These are phyloP conservation scores for Dissostichus mawsoni DNA, from an alignment of 2,113 vertebrate species.

Conservation along the genomic window DNA sequence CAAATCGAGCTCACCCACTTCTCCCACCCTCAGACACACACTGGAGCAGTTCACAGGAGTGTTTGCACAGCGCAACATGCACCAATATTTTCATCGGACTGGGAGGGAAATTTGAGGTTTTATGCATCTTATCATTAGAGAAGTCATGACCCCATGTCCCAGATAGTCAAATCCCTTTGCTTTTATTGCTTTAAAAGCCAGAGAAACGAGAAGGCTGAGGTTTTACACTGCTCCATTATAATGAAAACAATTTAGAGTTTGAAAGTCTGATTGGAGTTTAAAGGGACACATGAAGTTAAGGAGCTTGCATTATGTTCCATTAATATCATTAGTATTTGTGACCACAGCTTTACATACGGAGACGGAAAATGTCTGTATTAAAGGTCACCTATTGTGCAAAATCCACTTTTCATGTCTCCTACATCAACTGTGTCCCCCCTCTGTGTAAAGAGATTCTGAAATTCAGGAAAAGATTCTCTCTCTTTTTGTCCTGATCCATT, in stretches of 20 bases:
- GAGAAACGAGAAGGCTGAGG: slow-evolving; percentile 35
- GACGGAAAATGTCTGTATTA: no score
- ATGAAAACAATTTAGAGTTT: neutral
- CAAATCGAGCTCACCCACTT: slow-evolving; percentile 62
- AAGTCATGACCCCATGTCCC: slow-evolving; percentile 47
- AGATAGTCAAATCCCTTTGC: slow-evolving; percentile 36
- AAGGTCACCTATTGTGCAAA: no score
- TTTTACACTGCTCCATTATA: slow-evolving; percentile 34
- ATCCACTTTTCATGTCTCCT: no score
- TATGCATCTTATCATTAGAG: slow-evolving; percentile 66
- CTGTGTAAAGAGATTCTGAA: no score
- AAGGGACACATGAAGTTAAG: slow-evolving; percentile 36
- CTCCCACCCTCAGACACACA: slow-evolving; percentile 31
- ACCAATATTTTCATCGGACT: slow-evolving; percentile 57
- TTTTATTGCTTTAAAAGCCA: slow-evolving; percentile 32
- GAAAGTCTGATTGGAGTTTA: slow-evolving; percentile 17
- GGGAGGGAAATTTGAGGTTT: slow-evolving; percentile 68
- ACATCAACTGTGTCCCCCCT: no score
- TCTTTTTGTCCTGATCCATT: no score
- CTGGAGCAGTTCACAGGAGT: slow-evolving; percentile 28
- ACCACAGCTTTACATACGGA: no score
- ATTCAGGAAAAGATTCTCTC: no score
- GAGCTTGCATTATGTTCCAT: slow-evolving; percentile 12
- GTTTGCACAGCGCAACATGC: slow-evolving; percentile 51
- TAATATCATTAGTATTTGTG: no score